Percentiles rank a stretch among this genome's conserved stretches.
phyloP scores from a whole-genome alignment of 2,797 vertebrate species.

The Pempheris klunzingeri region DNA sequence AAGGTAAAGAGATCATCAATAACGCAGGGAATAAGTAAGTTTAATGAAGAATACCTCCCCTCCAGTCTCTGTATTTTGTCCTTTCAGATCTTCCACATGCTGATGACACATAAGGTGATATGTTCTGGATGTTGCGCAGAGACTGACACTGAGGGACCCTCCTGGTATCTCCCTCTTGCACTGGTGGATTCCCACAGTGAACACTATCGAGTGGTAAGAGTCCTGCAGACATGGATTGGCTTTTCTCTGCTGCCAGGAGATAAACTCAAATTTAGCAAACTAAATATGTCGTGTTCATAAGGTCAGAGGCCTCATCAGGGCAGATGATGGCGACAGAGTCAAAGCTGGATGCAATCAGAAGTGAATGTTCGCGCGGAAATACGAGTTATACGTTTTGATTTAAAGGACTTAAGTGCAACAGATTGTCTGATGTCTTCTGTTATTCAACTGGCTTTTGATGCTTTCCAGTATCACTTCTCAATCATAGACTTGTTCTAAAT shows the following conservation, averaged over 20 bases:
- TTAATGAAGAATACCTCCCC: background rate
- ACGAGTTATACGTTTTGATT: no score
- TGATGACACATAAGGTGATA: constrained; percentile 50
- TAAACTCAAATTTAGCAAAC: background rate
- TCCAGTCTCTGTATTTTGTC: background rate
- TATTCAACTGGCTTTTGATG: no score
- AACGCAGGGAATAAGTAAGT: accelerated
- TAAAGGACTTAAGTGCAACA: no score
- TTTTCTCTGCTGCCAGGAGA: background rate
- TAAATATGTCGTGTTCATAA: background rate
- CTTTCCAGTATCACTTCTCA: no score
- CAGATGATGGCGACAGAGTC: no score
- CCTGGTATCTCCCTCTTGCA: constrained; percentile 75
- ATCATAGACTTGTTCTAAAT: no score
- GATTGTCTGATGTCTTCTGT: no score
- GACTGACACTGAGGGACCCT: constrained; percentile 1
- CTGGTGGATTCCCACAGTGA: constrained; percentile 31
- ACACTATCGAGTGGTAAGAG: constrained; percentile 71
- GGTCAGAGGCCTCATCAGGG: background rate
- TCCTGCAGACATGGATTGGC: background rate
- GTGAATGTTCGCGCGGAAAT: background rate
- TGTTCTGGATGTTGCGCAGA: constrained; percentile 13
- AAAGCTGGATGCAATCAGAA: no score
- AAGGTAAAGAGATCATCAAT: constrained; percentile 50
- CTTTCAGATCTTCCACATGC: constrained; percentile 76